phyloP scores from a whole-genome alignment of 2,888 invertebrate species.

The Archaeoteleia sp. region DNA sequence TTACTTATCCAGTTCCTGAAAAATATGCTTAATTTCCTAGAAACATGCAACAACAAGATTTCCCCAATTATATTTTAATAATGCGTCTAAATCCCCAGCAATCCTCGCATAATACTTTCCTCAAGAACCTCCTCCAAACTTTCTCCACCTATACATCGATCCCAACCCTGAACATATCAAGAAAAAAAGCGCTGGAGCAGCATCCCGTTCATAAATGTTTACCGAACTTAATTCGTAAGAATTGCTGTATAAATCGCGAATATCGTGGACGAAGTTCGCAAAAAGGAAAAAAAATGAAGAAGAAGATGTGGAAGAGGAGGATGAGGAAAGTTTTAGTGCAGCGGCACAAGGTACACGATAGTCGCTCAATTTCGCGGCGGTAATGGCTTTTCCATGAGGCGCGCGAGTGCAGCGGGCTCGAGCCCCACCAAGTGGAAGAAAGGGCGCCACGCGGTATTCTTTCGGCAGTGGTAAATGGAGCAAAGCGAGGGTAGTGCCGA shows the following conservation, averaged over 20 bases:
- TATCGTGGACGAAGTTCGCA: no score
- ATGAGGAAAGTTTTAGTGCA: neutral
- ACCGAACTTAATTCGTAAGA: neutral
- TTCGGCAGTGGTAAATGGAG: conserved; percentile 49
- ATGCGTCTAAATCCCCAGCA: no score
- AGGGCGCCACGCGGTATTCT: conserved; percentile 46
- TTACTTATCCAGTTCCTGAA: no score
- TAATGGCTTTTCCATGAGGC: conserved; percentile 47
- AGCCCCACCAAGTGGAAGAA: conserved; percentile 37
- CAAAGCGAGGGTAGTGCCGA: conserved; percentile 27
- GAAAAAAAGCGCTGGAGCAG: no score
- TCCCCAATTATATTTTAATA: no score
- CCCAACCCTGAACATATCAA: no score
- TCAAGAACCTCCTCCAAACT: no score
- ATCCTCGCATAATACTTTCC: no score
- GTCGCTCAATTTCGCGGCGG: conserved; percentile 43
- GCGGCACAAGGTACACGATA: conserved; percentile 14
- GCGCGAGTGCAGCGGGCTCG: conserved; percentile 28
- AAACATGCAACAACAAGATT: no score
- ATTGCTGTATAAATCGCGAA: conserved; percentile 3
- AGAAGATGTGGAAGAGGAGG: neutral
- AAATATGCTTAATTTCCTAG: no score
- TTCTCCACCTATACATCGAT: no score
- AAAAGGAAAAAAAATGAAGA: neutral
- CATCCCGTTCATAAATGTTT: no score